phyloP scores from a whole-genome alignment of 1,140 invertebrate species.

The Ceratina calcarata region DNA sequence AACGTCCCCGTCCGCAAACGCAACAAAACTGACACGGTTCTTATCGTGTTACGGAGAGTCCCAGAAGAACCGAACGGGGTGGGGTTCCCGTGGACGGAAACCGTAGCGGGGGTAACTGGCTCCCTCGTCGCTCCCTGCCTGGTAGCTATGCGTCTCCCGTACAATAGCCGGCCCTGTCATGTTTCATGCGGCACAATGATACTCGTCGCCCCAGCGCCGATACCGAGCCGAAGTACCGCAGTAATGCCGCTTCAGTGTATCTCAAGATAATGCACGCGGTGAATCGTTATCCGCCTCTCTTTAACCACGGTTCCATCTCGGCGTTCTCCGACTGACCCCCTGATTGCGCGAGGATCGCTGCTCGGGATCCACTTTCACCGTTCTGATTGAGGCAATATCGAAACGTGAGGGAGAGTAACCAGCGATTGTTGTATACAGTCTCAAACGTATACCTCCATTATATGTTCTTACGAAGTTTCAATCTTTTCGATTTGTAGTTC shows the following conservation, averaged over 20 bases:
- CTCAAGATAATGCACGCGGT: slow-evolving; percentile 76
- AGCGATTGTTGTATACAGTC: too few relatives aligned
- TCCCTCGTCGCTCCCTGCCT: slow-evolving; percentile 54
- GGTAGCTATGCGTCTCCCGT: slow-evolving; percentile 71
- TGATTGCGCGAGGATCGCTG: slow-evolving; percentile 18
- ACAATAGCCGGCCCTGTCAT: slow-evolving; percentile 77
- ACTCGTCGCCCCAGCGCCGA: slow-evolving; percentile 69
- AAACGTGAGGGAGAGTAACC: neutral
- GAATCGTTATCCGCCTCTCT: slow-evolving; percentile 41
- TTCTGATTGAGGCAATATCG: slow-evolving; percentile 52
- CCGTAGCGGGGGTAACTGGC: slow-evolving; percentile 42
- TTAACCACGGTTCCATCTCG: neutral
- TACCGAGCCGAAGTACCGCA: slow-evolving; percentile 33
- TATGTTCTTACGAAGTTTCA: too few relatives aligned
- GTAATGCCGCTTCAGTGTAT: slow-evolving; percentile 65
- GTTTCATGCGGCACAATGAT: slow-evolving; percentile 78
- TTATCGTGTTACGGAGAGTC: slow-evolving; percentile 77
- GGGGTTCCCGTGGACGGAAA: slow-evolving; percentile 15
- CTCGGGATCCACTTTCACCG: neutral
- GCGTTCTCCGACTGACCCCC: slow-evolving; percentile 24
- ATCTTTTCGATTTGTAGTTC: too few relatives aligned
- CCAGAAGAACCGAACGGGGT: slow-evolving; percentile 39
- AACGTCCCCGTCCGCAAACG: slow-evolving; percentile 67
- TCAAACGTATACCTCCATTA: too few relatives aligned
- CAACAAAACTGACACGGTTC: slow-evolving; percentile 79